These are phyloP conservation scores for Helarctos malayanus DNA, from an alignment of 2,797 vertebrate species.

Conservation along the genomic window DNA sequence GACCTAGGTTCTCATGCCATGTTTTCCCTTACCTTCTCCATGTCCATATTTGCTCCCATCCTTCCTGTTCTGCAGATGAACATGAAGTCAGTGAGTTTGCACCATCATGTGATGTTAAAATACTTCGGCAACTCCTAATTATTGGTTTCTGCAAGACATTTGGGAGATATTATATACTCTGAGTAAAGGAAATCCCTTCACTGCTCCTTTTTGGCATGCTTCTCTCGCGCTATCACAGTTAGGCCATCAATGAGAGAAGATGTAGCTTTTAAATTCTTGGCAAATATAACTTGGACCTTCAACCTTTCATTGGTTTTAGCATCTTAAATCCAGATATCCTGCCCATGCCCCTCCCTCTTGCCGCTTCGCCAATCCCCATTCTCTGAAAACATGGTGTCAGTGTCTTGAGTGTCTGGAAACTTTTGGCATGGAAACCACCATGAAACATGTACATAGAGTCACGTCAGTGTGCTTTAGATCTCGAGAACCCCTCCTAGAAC, in stretches of 20 bases:
- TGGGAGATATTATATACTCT: slow-evolving; percentile 55
- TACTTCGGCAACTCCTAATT: slow-evolving; percentile 49
- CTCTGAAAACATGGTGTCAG: slow-evolving; percentile 56
- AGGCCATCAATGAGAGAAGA: slow-evolving; percentile 38
- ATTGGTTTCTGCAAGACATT: slow-evolving; percentile 62
- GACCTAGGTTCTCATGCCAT: not conserved
- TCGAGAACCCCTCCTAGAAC: slow-evolving; percentile 47
- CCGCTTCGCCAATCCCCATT: not conserved
- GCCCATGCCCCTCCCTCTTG: no score
- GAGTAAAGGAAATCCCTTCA: slow-evolving; percentile 56
- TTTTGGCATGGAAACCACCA: slow-evolving; percentile 64
- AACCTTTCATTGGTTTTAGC: slow-evolving; percentile 56
- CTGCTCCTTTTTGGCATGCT: slow-evolving; percentile 27
- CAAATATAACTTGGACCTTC: slow-evolving; percentile 43
- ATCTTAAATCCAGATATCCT: not conserved
- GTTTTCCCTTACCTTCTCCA: not conserved
- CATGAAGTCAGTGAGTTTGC: not conserved
- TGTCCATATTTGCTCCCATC: not conserved
- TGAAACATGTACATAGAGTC: slow-evolving; percentile 15
- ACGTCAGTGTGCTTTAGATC: slow-evolving; percentile 56
- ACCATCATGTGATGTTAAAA: slow-evolving; percentile 14
- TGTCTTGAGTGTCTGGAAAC: slow-evolving; percentile 49
- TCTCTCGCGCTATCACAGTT: slow-evolving; percentile 26
- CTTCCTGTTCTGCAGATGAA: not conserved
- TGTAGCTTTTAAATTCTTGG: slow-evolving; percentile 62